These are phyloP conservation scores for Pachyramphus minor DNA, from an alignment of 2,113 vertebrate genomes.

Conservation along the genomic window DNA sequence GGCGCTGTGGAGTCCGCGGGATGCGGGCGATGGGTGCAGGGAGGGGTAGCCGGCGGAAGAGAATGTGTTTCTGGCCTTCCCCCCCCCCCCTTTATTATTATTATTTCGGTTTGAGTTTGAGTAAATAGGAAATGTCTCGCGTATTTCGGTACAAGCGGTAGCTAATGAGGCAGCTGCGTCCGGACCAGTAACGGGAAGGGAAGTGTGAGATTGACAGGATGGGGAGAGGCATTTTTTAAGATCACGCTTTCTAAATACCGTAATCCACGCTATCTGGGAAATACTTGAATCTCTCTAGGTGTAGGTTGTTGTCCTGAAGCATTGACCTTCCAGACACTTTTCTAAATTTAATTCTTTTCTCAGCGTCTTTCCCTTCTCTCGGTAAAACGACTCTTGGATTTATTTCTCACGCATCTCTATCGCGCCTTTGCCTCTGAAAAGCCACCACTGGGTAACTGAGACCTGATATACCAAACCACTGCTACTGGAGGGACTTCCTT, in stretches of 20 bases:
- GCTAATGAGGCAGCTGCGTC: not conserved
- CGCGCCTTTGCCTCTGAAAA: constrained; percentile 67
- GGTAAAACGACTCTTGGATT: constrained; percentile 48
- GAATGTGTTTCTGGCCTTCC: not conserved
- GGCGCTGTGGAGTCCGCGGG: not conserved
- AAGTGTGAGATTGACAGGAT: constrained; percentile 2
- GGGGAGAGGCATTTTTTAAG: constrained; percentile 35
- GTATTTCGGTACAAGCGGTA: not conserved
- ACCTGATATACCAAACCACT: constrained; percentile 71
- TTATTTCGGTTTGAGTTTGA: not conserved
- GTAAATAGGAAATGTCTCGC: not conserved
- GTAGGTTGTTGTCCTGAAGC: constrained; percentile 37
- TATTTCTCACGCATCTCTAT: constrained; percentile 62
- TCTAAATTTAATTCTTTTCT: constrained; percentile 28
- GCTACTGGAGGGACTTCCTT: constrained; percentile 85
- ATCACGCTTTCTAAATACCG: constrained; percentile 37
- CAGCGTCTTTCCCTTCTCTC: not conserved
- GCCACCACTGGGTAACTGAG: constrained; percentile 75
- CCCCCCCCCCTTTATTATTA: not conserved
- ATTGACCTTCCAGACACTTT: constrained; percentile 53
- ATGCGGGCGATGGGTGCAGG: not conserved
- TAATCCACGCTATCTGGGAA: constrained; percentile 71
- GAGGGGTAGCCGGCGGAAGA: not conserved
- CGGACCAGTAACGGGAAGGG: not conserved
- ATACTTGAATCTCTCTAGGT: constrained; percentile 81